phyloP scores from a whole-genome alignment of 2,888 invertebrate genomes.

The Scaptomyza tumidula region DNA sequence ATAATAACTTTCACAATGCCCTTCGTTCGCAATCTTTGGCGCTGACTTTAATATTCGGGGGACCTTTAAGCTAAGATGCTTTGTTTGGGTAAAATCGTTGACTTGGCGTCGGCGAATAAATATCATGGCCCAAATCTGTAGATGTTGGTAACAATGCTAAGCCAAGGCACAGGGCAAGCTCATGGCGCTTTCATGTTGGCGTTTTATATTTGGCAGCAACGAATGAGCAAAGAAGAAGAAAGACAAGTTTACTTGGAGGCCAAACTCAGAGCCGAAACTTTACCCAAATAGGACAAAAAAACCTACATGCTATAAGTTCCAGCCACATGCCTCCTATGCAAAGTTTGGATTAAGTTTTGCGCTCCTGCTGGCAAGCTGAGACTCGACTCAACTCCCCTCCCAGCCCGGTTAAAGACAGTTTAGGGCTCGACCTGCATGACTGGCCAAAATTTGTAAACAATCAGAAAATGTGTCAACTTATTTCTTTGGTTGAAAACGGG shows the following conservation, averaged over 20 bases:
- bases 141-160: constrained; percentile 56
- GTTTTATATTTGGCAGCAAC: constrained; percentile 57
- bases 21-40: constrained; percentile 20
- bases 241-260: constrained; percentile 42
- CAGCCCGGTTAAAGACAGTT: constrained; percentile 11
- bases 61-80: constrained; percentile 14
- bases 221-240: constrained; percentile 3
- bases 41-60: constrained; percentile 16
- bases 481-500: constrained; percentile 49
- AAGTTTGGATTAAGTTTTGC: constrained; percentile 76
- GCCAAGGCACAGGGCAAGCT: constrained; percentile 53
- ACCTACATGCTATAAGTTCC: constrained; percentile 67
- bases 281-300: constrained; percentile 44
- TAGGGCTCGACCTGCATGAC: constrained; percentile 49
- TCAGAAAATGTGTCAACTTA: constrained; percentile 78
- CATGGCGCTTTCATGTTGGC: constrained; percentile 74
- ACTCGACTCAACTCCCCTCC: constrained; percentile 14
- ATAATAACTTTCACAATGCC: constrained; percentile 5
- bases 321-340: constrained; percentile 75
- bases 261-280: constrained; percentile 47
- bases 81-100: constrained; percentile 44
- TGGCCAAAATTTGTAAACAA: constrained; percentile 75
- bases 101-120: constrained; percentile 16
- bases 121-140: constrained; percentile 50
- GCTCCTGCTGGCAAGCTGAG: constrained; percentile 28